Evolutionary conservation across 1,140 invertebrate species (phyloP).

Genomic region (Drosophila ohnishii): DNA sequence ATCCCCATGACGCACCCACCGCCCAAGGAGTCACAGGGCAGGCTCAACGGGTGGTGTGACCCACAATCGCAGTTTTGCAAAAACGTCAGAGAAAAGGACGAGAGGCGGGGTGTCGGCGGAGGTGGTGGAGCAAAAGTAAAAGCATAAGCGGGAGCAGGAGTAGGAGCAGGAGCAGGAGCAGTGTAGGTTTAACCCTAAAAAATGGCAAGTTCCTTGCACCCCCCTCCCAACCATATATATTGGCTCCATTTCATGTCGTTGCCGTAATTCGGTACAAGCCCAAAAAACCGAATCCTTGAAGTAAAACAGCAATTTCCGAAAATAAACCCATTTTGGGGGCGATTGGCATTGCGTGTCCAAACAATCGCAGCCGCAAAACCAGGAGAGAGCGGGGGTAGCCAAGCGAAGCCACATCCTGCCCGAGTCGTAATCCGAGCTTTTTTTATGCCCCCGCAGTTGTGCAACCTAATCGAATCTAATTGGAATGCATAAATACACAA

Average conservation of each 20-base stretch:
- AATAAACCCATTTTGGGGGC: constrained; percentile 64
- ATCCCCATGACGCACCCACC: constrained; percentile 37
- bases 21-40: constrained; percentile 7
- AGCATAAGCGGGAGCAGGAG: not conserved
- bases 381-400: not conserved
- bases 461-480: constrained; percentile 53
- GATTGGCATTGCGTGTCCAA: constrained; percentile 67
- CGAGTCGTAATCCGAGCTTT: not conserved
- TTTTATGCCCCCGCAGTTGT: constrained; percentile 15
- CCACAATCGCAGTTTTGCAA: constrained; percentile 48
- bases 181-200: constrained; percentile 7
- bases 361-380: constrained; percentile 51
- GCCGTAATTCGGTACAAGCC: constrained; percentile 44
- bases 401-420: constrained; percentile 18
- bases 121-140: not conserved
- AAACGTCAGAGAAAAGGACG: constrained; percentile 16
- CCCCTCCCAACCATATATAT: constrained; percentile 1
- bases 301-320: constrained; percentile 75
- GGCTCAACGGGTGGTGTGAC: constrained; percentile 25
- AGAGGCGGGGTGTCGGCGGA: not conserved
- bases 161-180: not conserved
- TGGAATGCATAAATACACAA: constrained; percentile 47
- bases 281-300: constrained; percentile 61
- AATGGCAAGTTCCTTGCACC: constrained; percentile 3
- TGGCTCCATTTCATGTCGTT: constrained; percentile 52